Percentiles rank a stretch among this genome's conserved stretches.
These are phyloP conservation scores for Acrocera orbiculus DNA, from an alignment of 2,888 invertebrate genomes.

Conservation along the genomic window DNA sequence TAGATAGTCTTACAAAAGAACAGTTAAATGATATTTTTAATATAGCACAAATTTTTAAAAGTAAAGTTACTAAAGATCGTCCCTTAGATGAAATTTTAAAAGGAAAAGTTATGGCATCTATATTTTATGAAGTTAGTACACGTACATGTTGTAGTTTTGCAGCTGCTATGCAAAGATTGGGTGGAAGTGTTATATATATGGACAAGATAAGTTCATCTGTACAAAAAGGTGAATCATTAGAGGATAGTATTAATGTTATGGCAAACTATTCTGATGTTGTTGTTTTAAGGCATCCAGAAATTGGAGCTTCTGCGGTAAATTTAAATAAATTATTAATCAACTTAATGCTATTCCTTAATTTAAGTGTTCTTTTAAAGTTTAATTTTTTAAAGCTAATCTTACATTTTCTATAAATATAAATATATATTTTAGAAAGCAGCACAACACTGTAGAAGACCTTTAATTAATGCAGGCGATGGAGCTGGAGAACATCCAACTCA, in stretches of 20 bases:
- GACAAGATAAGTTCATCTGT: constrained; percentile 83
- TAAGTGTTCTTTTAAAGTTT: not conserved
- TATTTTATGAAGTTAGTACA: constrained; percentile 97
- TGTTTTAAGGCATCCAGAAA: constrained; percentile 84
- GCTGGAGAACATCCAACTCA: constrained; percentile 96
- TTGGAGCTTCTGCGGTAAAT: constrained; percentile 75
- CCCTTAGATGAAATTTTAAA: constrained; percentile 68
- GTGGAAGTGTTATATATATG: constrained; percentile 81
- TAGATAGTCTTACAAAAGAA: constrained; percentile 74
- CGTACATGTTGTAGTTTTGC: constrained; percentile 91
- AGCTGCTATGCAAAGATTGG: constrained; percentile 91
- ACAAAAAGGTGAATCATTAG: constrained; percentile 90
- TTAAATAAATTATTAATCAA: not conserved
- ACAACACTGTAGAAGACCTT: constrained; percentile 63
- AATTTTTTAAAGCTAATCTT: not conserved
- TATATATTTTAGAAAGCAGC: constrained; percentile 46
- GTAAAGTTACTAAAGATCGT: constrained; percentile 65
- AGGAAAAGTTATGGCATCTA: constrained; percentile 87
- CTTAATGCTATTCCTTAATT: not conserved
- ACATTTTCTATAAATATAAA: too few relatives aligned
- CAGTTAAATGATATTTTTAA: constrained; percentile 86
- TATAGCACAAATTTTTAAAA: constrained; percentile 73
- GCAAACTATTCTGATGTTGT: constrained; percentile 88
- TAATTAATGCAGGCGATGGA: constrained; percentile 98
- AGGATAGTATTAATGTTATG: constrained; percentile 72